Conservation (phyloP, 2,113 vertebrate species). For the Baryphthengus martii region DNA sequence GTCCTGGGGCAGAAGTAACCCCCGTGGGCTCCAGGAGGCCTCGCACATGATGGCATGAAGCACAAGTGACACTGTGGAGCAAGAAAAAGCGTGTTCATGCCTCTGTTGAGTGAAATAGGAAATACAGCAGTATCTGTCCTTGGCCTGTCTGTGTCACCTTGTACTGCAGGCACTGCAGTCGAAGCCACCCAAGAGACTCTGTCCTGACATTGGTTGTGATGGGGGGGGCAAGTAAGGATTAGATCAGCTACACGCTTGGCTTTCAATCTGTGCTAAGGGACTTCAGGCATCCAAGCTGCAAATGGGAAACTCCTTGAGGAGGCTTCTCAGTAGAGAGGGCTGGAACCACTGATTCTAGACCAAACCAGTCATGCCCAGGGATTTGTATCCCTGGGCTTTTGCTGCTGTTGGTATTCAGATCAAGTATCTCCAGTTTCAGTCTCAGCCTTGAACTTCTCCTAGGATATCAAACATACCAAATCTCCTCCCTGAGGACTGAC, state of each 20-base stretch:
- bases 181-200: neutral
- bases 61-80: neutral
- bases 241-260: neutral
- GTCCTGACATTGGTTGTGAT: neutral
- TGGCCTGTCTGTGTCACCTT: neutral
- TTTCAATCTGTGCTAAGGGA: neutral
- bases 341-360: slow-evolving; percentile 10
- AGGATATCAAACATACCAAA: neutral
- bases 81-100: neutral
- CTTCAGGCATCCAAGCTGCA: neutral
- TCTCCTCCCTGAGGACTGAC: neutral
- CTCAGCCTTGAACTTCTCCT: slow-evolving; percentile 16
- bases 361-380: neutral
- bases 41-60: neutral
- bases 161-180: neutral
- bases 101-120: neutral
- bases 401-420: slow-evolving; percentile 21
- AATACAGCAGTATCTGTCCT: neutral
- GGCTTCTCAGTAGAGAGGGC: neutral
- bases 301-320: neutral
- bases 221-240: neutral
- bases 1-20: neutral
- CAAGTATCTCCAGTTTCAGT: neutral
- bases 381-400: neutral
- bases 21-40: neutral